Evolutionary conservation across 2,888 invertebrate genomes (phyloP).

Genomic region (Unio delphinus): DNA sequence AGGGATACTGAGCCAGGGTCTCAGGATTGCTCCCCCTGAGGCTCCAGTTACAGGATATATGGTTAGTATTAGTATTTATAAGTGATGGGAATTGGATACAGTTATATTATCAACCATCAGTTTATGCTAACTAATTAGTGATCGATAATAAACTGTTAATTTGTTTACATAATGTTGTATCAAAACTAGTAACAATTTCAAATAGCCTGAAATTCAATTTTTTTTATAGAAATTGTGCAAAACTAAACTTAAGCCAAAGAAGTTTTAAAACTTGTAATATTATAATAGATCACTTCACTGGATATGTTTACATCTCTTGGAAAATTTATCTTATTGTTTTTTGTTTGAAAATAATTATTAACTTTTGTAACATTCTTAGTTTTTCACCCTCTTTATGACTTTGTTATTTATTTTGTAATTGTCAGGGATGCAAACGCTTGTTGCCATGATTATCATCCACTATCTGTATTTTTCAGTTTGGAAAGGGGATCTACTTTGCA

Average conservation of each 20-base stretch:
- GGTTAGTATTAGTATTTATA: constrained; percentile 51
- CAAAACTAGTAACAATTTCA: no score
- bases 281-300: no score
- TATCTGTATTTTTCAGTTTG: constrained; percentile 65
- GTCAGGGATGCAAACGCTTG: not conserved
- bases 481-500: constrained; percentile 75
- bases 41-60: constrained; percentile 75
- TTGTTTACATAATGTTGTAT: no score
- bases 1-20: constrained; percentile 73
- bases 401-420: not conserved
- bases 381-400: constrained; percentile 1
- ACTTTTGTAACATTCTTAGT: not conserved
- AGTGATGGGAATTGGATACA: not conserved
- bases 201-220: no score
- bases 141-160: no score
- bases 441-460: not conserved
- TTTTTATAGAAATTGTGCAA: no score
- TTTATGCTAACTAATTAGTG: no score
- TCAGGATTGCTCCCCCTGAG: constrained; percentile 74
- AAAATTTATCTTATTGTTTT: no score
- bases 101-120: no score
- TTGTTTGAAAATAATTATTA: not conserved
- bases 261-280: no score
- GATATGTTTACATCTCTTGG: no score
- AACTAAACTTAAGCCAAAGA: no score